Percentiles rank a stretch among this genome's conserved stretches.
phyloP scores from a whole-genome alignment of 2,113 vertebrate genomes.

The Myocastor coypus region DNA sequence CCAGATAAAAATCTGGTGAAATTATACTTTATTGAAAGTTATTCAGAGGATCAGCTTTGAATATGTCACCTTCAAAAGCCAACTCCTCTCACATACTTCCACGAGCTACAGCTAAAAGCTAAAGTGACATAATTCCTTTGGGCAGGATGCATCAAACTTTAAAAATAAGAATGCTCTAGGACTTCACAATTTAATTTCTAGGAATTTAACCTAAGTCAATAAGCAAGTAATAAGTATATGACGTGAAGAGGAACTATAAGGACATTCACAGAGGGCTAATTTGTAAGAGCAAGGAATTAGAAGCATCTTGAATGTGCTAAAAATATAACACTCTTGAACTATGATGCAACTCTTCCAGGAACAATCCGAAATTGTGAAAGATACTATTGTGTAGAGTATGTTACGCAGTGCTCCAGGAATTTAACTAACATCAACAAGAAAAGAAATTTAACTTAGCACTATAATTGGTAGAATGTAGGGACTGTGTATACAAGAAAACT shows the following conservation, averaged over 20 bases:
- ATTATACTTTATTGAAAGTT: slow-evolving; percentile 10
- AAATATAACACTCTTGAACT: background rate
- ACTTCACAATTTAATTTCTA: background rate
- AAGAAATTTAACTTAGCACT: background rate
- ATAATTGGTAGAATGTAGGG: background rate
- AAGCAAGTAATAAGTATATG: background rate
- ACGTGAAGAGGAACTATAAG: background rate
- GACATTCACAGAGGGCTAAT: background rate
- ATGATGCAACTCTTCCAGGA: background rate
- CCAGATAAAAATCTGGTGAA: slow-evolving; percentile 19
- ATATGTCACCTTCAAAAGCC: background rate
- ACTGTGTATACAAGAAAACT: background rate
- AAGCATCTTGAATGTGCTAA: background rate
- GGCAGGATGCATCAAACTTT: background rate
- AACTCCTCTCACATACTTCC: background rate
- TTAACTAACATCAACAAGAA: background rate
- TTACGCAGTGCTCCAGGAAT: background rate
- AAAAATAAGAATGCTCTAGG: background rate
- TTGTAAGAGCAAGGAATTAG: slow-evolving; percentile 19
- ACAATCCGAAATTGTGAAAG: background rate
- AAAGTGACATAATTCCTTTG: background rate
- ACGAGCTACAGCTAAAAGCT: background rate
- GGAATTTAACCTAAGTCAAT: background rate
- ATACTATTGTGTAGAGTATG: background rate
- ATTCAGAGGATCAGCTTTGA: slow-evolving; percentile 9